These are phyloP conservation scores for Dynastes tityus DNA, from an alignment of 2,888 invertebrate species.

Conservation along the genomic window DNA sequence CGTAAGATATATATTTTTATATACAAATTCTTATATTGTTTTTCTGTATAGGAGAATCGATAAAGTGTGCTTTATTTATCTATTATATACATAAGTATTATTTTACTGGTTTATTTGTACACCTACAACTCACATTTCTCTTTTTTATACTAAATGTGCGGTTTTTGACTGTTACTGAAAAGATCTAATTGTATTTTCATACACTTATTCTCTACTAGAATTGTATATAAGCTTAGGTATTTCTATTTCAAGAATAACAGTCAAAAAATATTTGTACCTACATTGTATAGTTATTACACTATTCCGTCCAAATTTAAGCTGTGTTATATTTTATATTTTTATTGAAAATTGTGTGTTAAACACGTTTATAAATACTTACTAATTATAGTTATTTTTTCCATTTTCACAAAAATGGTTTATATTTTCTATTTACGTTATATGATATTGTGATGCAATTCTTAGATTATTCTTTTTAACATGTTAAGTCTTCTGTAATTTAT, in stretches of 20 bases:
- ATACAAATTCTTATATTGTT: background rate
- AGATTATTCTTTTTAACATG: background rate
- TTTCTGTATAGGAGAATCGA: slow-evolving; percentile 1
- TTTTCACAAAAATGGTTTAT: slow-evolving; percentile 39
- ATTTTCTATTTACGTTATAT: slow-evolving; percentile 24
- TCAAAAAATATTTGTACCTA: background rate
- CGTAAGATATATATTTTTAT: slow-evolving; percentile 24
- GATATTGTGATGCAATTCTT: slow-evolving; percentile 12
- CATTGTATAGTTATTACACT: slow-evolving; percentile 20
- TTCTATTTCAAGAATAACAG: background rate
- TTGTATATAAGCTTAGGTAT: background rate
- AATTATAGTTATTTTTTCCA: slow-evolving; percentile 26
- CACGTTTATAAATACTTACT: slow-evolving; percentile 25
- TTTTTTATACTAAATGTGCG: background rate
- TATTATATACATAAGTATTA: background rate
- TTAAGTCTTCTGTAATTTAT: background rate
- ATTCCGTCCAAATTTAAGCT: slow-evolving; percentile 45
- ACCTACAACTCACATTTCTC: background rate
- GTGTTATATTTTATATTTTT: slow-evolving; percentile 41
- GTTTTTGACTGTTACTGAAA: slow-evolving; percentile 7
- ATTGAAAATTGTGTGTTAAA: slow-evolving; percentile 27
- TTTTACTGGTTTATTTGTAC: slow-evolving; percentile 14
- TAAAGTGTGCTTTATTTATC: slow-evolving; percentile 31
- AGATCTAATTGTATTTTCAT: background rate
- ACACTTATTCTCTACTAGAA: background rate